Evolutionary conservation across 2,113 vertebrate species (phyloP).

Genomic region (Pygoscelis adeliae): DNA sequence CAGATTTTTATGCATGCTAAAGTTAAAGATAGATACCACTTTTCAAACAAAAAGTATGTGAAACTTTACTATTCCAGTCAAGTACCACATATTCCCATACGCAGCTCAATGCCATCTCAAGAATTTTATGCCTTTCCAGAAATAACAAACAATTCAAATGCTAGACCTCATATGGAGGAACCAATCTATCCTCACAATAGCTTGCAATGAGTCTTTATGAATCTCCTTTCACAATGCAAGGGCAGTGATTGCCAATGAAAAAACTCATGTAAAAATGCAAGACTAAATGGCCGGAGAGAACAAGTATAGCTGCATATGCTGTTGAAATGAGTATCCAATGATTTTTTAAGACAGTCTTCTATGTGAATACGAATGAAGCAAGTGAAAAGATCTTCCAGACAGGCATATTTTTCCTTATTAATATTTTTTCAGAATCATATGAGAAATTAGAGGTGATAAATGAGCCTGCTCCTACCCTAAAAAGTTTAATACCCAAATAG

Average conservation of each 20-base stretch:
- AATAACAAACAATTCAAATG: slow-evolving; percentile 58
- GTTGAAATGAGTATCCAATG: slow-evolving; percentile 11
- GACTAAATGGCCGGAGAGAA: background rate
- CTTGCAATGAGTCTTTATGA: slow-evolving; percentile 38
- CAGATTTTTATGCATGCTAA: background rate
- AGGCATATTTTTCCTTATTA: slow-evolving; percentile 53
- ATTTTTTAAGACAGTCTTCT: slow-evolving; percentile 24
- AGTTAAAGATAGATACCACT: background rate
- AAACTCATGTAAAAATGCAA: slow-evolving; percentile 24
- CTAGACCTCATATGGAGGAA: slow-evolving; percentile 24
- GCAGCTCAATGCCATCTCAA: background rate
- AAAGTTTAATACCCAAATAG: slow-evolving; percentile 8
- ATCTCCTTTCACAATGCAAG: slow-evolving; percentile 30
- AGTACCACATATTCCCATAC: background rate
- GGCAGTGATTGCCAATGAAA: slow-evolving; percentile 32
- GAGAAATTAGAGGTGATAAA: slow-evolving; percentile 3
- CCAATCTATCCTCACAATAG: slow-evolving; percentile 59
- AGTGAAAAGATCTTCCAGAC: slow-evolving; percentile 23
- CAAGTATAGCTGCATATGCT: background rate
- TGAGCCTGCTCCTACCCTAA: background rate
- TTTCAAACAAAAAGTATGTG: background rate
- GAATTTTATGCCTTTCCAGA: slow-evolving; percentile 28
- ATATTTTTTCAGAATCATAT: slow-evolving; percentile 51
- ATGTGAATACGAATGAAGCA: slow-evolving; percentile 55
- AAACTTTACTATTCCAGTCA: slow-evolving; percentile 27